A percentile compares a stretch with the other conserved stretches of the same genome.
Evolutionary conservation across 2,113 vertebrate genomes (phyloP).

Genomic region (Mirza zaza): DNA sequence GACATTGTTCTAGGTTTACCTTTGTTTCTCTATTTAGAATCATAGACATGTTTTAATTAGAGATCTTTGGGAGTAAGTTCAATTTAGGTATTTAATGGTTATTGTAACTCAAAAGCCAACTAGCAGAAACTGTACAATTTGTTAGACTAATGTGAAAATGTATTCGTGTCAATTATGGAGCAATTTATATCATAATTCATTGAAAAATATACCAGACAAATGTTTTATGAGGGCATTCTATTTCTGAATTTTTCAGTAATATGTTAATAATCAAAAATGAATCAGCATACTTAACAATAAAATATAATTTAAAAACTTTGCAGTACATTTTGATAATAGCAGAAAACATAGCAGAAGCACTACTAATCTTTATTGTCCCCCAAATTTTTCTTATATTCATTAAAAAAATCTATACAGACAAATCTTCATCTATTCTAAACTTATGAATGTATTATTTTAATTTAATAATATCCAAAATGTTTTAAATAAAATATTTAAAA

Average conservation of each 20-base stretch:
- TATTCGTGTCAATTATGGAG: background rate
- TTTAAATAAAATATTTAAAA: background rate
- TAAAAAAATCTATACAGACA: background rate
- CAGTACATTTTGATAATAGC: background rate
- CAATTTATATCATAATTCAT: conserved; percentile 10
- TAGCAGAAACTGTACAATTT: background rate
- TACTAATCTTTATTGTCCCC: background rate
- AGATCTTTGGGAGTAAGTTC: background rate
- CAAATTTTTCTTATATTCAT: background rate
- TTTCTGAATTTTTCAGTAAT: conserved; percentile 30
- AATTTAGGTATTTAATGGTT: background rate
- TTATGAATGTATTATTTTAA: background rate
- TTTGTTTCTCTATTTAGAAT: background rate
- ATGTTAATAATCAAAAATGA: conserved; percentile 49
- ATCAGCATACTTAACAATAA: background rate
- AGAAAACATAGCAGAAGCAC: background rate
- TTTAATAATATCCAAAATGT: background rate
- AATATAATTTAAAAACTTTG: background rate
- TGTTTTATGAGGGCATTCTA: conserved; percentile 36
- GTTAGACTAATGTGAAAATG: conserved; percentile 27
- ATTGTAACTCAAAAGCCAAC: conserved; percentile 2
- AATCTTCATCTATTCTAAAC: background rate
- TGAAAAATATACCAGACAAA: conserved; percentile 20
- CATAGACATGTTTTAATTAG: background rate
- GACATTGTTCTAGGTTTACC: background rate